A percentile compares a stretch with the other conserved stretches of the same genome.
These are phyloP conservation scores for Orestias chungarensis DNA, from an alignment of 2,797 vertebrate genomes.

Conservation along the genomic window DNA sequence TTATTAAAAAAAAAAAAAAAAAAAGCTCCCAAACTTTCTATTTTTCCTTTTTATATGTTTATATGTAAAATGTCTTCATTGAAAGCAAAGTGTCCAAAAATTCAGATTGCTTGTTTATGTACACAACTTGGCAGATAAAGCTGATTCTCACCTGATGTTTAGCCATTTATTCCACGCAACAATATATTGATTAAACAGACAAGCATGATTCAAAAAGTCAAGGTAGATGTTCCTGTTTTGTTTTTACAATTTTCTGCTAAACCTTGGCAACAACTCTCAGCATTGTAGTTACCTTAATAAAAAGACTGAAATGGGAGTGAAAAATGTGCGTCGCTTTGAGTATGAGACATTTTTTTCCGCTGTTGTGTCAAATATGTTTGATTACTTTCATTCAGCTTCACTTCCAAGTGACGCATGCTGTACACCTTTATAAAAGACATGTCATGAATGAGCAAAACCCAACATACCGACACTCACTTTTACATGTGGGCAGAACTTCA, in stretches of 20 bases:
- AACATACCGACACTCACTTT: neutral
- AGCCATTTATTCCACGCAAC: constrained; percentile 75
- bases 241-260: constrained; percentile 45
- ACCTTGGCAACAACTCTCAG: constrained; percentile 46
- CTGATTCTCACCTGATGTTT: neutral
- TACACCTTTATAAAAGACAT: constrained; percentile 31
- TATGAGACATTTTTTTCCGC: constrained; percentile 21
- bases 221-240: constrained; percentile 33
- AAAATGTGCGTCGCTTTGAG: constrained; percentile 48
- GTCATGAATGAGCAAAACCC: constrained; percentile 5
- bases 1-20: too few species aligned
- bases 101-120: neutral
- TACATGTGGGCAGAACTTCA: constrained; percentile 9
- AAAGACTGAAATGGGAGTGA: constrained; percentile 54
- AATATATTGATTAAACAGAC: constrained; percentile 77
- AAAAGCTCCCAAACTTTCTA: too few species aligned
- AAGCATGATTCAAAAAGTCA: constrained; percentile 50
- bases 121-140: neutral
- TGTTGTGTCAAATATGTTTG: constrained; percentile 34
- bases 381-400: constrained; percentile 35
- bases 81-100: too few species aligned
- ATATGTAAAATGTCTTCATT: too few species aligned
- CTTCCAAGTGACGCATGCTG: constrained; percentile 27
- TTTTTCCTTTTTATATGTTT: too few species aligned
- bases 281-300: constrained; percentile 39